Base-by-base conservation (phyloP, 2,888 invertebrate genomes). In the Drosophila picticornis region DNA sequence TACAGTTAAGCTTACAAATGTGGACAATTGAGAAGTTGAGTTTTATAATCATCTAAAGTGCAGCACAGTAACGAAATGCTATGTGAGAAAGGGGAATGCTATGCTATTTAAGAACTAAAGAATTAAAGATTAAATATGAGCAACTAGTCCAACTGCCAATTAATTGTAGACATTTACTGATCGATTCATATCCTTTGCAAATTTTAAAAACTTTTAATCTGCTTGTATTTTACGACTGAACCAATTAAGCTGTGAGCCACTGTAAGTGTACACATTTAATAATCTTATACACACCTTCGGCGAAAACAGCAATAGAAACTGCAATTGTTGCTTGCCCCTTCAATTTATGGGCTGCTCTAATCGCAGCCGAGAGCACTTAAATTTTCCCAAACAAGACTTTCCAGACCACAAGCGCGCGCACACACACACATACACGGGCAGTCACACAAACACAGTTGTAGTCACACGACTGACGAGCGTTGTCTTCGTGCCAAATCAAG, bases 211-310 rank as follows among this genome's bases (percentile, higher is more conserved):
- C 25, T 9, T 19, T 29, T 19, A 27, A 27, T 5, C 27, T 27
- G 19, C 22, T 22, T 36, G 13, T 16, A 19, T 25, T 19, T 2
- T 60, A 19, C 16, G 25, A 11, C 27, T 36, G 27, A n/a, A 22
- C 29, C 7, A 29, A 38, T 13, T 22, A 40, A 56, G 40, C 38
- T 32, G 1, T 22, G 9, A 22, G 13, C 25, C 38, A 16, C 7
- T 43, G 58, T 68, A 25, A 19, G 19, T 25, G 19, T 34, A 36
- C 50, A 43, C 38, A 51, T 43, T 52, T 51, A 31, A 64, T 61
- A 48, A 62, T 75, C 51, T 58, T 38, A 19, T 27, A 60, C 80
- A 70, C 58, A 80, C 80, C 77, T 60, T 34, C 13, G n/a, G 43
- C 13, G 51, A 50, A 34, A 48, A 52, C 52, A 52, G 43, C 63